These are phyloP conservation scores for Gopherus evgoodei DNA, from an alignment of 2,113 vertebrate species.

Conservation along the genomic window DNA sequence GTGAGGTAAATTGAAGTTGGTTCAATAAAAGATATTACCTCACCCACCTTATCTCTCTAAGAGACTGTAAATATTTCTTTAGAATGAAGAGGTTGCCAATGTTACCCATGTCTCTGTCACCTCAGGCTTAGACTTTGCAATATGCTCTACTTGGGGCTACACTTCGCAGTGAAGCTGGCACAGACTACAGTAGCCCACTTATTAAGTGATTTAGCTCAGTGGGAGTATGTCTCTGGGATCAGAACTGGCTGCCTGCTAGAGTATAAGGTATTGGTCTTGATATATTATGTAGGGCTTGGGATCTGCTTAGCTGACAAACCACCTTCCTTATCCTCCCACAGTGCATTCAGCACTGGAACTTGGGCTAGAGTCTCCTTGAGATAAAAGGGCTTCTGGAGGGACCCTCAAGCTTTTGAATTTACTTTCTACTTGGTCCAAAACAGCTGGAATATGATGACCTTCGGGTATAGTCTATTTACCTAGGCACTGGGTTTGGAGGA, in stretches of 20 bases:
- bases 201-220: not conserved
- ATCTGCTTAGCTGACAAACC: not conserved
- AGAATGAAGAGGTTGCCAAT: not conserved
- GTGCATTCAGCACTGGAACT: not conserved
- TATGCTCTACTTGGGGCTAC: not conserved
- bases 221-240: not conserved
- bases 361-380: not conserved
- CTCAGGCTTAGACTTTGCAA: not conserved
- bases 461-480: not conserved
- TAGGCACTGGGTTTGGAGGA: not conserved
- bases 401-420: not conserved
- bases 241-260: not conserved
- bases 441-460: not conserved
- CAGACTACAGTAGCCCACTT: not conserved
- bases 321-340: not conserved
- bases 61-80: not conserved
- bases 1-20: not conserved
- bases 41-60: not conserved
- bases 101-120: not conserved
- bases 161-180: not conserved
- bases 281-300: not conserved
- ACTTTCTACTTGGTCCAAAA: not conserved
- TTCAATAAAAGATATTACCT: not conserved
- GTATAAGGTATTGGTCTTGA: not conserved
- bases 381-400: not conserved